Evolutionary conservation across 2,888 invertebrate species (phyloP).

Genomic region (Heteromurus nitidus): DNA sequence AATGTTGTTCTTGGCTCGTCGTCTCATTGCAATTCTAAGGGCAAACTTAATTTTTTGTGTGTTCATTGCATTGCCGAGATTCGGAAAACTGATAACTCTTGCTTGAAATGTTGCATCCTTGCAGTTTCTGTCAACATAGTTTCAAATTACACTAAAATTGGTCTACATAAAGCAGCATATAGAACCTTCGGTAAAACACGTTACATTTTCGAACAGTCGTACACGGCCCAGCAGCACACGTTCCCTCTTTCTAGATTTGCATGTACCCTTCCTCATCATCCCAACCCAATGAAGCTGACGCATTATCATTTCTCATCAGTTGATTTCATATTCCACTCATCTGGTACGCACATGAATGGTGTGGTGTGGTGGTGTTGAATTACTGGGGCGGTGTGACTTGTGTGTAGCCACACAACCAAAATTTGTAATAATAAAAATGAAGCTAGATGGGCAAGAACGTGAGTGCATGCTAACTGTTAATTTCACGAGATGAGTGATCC

Average conservation of each 20-base stretch:
- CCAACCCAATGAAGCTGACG: neutral
- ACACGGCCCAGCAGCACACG: neutral
- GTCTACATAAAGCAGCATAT: too few relatives aligned
- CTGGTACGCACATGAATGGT: neutral
- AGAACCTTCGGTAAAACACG: too few relatives aligned
- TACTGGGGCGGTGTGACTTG: neutral
- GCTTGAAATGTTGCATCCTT: neutral
- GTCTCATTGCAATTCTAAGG: neutral
- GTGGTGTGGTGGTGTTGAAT: neutral
- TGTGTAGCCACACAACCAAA: constrained; percentile 6
- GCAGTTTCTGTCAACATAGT: neutral
- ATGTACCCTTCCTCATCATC: neutral
- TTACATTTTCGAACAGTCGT: neutral
- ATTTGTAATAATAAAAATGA: constrained; percentile 35
- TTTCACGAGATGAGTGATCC: constrained; percentile 29
- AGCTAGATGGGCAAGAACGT: constrained; percentile 37
- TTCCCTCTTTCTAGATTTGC: neutral
- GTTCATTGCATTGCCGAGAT: constrained; percentile 42
- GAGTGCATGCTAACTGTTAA: constrained; percentile 46
- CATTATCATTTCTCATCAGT: neutral
- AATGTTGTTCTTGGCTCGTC: constrained; percentile 34
- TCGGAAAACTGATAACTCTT: constrained; percentile 32
- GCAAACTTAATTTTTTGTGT: constrained; percentile 3
- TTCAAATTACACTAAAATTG: too few relatives aligned
- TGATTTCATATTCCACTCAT: neutral